Percentiles rank a stretch among this genome's conserved stretches.
Evolutionary conservation across 2,888 invertebrate genomes (phyloP).

Genomic region (Odontocolon sp.): DNA sequence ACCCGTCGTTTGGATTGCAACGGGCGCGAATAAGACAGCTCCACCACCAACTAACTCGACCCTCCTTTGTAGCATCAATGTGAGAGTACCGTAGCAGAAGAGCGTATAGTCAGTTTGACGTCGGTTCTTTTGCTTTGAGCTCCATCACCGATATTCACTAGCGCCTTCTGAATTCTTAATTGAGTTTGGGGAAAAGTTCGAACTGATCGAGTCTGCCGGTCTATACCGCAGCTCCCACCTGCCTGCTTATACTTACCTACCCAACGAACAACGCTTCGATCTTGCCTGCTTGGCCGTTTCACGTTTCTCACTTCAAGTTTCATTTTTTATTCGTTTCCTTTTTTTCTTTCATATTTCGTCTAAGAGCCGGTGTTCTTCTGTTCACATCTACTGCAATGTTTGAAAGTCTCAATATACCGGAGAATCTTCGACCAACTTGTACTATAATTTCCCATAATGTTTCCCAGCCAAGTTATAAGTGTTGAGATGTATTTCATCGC

Average conservation of each 20-base stretch:
- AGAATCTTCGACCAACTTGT: no score
- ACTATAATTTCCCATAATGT: no score
- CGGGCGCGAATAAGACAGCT: not conserved
- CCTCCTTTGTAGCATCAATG: constrained; percentile 1
- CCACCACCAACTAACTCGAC: not conserved
- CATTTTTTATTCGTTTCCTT: constrained; percentile 8
- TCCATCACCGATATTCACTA: constrained; percentile 5
- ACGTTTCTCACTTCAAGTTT: constrained; percentile 30
- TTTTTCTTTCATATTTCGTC: not conserved
- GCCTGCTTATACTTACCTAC: constrained; percentile 17
- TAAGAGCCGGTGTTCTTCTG: not conserved
- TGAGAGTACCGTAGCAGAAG: not conserved
- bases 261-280: constrained; percentile 32
- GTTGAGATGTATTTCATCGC: no score
- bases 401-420: not conserved
- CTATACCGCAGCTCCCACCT: constrained; percentile 6
- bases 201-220: constrained; percentile 43
- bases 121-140: constrained; percentile 15
- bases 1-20: not conserved
- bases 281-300: not conserved
- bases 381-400: no score
- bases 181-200: constrained; percentile 52
- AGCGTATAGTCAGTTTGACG: constrained; percentile 13
- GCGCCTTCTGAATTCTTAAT: constrained; percentile 53
- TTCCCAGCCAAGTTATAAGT: no score